Base-by-base conservation (phyloP, 2,113 vertebrate genomes). In the Isichthys henryi region DNA sequence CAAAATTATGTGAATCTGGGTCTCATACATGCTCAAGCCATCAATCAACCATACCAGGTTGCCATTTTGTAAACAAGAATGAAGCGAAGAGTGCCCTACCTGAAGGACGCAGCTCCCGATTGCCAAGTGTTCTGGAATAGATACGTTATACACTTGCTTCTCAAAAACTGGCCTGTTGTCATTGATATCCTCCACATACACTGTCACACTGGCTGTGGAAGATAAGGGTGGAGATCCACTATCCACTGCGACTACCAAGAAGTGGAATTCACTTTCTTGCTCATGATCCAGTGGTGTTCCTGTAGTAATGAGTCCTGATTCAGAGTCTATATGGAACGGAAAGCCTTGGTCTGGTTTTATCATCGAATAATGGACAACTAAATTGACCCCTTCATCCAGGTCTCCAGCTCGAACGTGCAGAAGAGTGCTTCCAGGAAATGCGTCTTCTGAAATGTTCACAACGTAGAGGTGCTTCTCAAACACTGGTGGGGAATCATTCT, bases 151-250 rank as follows among this genome's bases (percentile, higher is more conserved):
- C 77, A 97, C 94, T 92, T 96, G 96, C 53, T 94, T 96, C 92
- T 93, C 89, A 93, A 99, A 99, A 88, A 96, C 89, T 0, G 98
- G 98, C 90, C 97, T 96, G 56, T 98, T 98, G 95, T 99, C 97
- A 35, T 99, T 99, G 93, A 97, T 94, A 2, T 98, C 97, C 56
- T 95, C 95, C 66, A 99, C 93, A 2, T 91, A 84, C 89, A 98
- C 91, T 15, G 93, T 96, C 89, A 98, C 95, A 13, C 94, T 94
- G 23, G 97, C 96, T 9, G 95, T 95, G 90, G 97, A 94, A 0
- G 96, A 95, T 35, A 97, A 93, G 0, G 95, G 91, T 0, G 96
- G 96, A 23, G 92, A 93, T 0, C 98, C 97, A 15, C 95, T 90
- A 86, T 98, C 97, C 5, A 90, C 94, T 13, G 96, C 97, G 92